Evolutionary conservation across 2,797 vertebrate species (phyloP).

Genomic region (Eptatretus atami): DNA sequence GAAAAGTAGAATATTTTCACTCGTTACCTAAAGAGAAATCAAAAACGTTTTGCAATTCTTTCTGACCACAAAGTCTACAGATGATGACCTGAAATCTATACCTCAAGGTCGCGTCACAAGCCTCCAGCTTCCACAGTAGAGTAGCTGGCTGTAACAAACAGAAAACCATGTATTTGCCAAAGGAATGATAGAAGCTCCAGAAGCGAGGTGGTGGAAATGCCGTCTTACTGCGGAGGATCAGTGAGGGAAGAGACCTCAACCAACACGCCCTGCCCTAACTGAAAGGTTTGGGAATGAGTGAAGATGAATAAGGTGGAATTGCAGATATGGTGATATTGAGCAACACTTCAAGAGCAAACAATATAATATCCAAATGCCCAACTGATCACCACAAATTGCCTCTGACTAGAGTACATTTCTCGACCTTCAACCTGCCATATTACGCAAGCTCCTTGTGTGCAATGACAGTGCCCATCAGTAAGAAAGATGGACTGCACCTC

Average conservation of each 20-base stretch:
- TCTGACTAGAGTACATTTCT: too few relatives aligned
- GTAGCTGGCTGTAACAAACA: slow-evolving; percentile 61
- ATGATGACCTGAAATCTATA: slow-evolving; percentile 10
- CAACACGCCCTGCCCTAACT: slow-evolving; percentile 72
- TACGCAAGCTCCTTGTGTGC: slow-evolving; percentile 76
- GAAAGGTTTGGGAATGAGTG: not conserved
- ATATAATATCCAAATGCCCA: too few relatives aligned
- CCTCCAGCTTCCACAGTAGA: slow-evolving; percentile 52
- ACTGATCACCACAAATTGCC: too few relatives aligned
- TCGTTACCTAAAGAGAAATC: too few relatives aligned
- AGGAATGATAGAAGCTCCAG: slow-evolving; percentile 63
- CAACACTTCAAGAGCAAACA: too few relatives aligned
- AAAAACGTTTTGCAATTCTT: too few relatives aligned
- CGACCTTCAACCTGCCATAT: slow-evolving; percentile 43
- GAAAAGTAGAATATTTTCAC: too few relatives aligned
- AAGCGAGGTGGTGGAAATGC: slow-evolving; percentile 80
- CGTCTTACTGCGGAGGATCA: slow-evolving; percentile 79
- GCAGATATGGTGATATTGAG: too few relatives aligned
- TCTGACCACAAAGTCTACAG: too few relatives aligned
- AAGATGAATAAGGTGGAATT: too few relatives aligned
- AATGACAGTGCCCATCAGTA: slow-evolving; percentile 56
- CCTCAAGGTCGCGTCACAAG: slow-evolving; percentile 44
- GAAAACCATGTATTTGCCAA: slow-evolving; percentile 74
- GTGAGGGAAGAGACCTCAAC: slow-evolving; percentile 58
- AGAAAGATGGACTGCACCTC: slow-evolving; percentile 78